phyloP scores from a whole-genome alignment of 2,888 invertebrate genomes.

The Craniophora ligustri region DNA sequence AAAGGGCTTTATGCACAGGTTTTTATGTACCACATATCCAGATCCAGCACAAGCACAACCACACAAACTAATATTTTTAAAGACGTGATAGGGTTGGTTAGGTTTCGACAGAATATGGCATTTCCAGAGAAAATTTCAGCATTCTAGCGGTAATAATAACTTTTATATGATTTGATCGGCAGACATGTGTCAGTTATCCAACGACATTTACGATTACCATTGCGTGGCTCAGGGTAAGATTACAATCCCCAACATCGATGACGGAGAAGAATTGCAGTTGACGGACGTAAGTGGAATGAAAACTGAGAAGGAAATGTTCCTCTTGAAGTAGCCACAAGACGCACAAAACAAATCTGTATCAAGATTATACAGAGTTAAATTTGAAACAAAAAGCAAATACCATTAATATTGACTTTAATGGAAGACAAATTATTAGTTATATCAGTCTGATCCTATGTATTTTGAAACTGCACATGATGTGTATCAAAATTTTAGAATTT shows the following conservation, averaged over 20 bases:
- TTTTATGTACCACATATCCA: constrained; percentile 62
- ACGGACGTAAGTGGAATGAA: constrained; percentile 94
- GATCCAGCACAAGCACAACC: constrained; percentile 78
- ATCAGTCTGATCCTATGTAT: constrained; percentile 16
- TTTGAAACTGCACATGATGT: constrained; percentile 40
- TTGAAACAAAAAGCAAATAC: constrained; percentile 31
- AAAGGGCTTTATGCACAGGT: constrained; percentile 80
- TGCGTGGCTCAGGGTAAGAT: constrained; percentile 99
- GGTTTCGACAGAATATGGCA: constrained; percentile 47
- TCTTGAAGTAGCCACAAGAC: constrained; percentile 35
- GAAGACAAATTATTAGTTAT: constrained; percentile 33
- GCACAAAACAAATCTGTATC: constrained; percentile 55
- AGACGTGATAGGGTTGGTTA: constrained; percentile 67
- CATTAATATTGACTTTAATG: constrained; percentile 66
- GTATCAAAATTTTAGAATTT: constrained; percentile 31
- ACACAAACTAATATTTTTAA: constrained; percentile 68
- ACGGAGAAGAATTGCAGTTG: constrained; percentile 96
- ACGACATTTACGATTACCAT: constrained; percentile 97
- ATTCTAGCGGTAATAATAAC: constrained; percentile 48
- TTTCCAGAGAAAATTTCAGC: constrained; percentile 43
- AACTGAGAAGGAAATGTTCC: constrained; percentile 43
- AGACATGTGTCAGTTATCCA: constrained; percentile 94
- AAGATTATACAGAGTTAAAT: constrained; percentile 41
- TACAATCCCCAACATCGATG: constrained; percentile 98
- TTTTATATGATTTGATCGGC: constrained; percentile 77